Evolutionary conservation across 2,797 vertebrate species (phyloP).

Genomic region (Mareca strepera): DNA sequence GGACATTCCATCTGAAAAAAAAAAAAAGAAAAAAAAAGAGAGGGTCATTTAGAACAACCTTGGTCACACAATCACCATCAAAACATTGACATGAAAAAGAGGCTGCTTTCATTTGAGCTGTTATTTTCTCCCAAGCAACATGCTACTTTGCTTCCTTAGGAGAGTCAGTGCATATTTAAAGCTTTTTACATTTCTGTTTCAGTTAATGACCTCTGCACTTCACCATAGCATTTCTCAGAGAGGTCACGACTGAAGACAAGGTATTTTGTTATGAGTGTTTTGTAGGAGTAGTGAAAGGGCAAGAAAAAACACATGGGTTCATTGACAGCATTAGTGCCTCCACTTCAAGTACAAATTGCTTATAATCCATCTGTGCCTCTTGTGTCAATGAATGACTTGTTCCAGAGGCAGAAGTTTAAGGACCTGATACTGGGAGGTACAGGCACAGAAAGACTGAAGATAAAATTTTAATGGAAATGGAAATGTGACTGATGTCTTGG

Average conservation of each 20-base stretch:
- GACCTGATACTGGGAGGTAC: background rate
- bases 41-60: background rate
- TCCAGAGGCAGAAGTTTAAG: background rate
- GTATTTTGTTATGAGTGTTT: background rate
- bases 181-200: background rate
- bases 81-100: background rate
- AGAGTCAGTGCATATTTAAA: background rate
- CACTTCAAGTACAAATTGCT: slow-evolving; percentile 35
- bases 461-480: background rate
- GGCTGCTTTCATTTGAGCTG: background rate
- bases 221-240: background rate
- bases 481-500: background rate
- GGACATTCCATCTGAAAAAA: background rate
- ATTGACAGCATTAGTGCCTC: background rate
- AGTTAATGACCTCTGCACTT: slow-evolving; percentile 3
- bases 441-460: background rate
- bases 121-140: background rate
- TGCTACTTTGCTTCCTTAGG: background rate
- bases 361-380: slow-evolving; percentile 23
- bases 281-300: background rate
- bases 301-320: slow-evolving; percentile 12
- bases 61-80: background rate
- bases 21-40: background rate
- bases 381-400: slow-evolving; percentile 30
- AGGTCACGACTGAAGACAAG: background rate